Evolutionary conservation across 2,888 invertebrate genomes (phyloP).

Genomic region (Sipha maydis): DNA sequence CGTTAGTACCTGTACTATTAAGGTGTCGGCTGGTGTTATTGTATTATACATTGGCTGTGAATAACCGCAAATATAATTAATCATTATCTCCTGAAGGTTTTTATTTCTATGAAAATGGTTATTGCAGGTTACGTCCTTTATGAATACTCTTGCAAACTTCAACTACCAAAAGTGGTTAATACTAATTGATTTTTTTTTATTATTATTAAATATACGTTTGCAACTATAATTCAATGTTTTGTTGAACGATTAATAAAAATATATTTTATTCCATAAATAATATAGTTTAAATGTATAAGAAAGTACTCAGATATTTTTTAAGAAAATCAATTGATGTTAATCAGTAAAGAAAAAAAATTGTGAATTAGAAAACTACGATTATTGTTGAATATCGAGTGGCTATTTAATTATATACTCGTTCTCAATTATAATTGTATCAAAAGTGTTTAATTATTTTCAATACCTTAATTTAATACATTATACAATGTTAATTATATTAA

Average conservation of each 20-base stretch:
- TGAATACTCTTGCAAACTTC: neutral
- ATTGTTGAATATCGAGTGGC: too few relatives aligned
- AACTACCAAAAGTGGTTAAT: neutral
- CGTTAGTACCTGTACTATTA: neutral
- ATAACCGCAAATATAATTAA: conserved; percentile 10
- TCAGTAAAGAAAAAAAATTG: too few relatives aligned
- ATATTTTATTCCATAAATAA: neutral
- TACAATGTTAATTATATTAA: too few relatives aligned
- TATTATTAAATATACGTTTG: neutral
- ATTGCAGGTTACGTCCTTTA: neutral
- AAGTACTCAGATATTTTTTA: too few relatives aligned
- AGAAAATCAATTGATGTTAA: too few relatives aligned
- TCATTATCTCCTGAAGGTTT: conserved; percentile 14
- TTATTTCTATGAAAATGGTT: conserved; percentile 21
- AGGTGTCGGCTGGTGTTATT: neutral
- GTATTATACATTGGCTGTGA: neutral
- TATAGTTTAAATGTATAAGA: neutral
- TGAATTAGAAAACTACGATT: too few relatives aligned
- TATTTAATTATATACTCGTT: too few relatives aligned
- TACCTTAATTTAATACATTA: too few relatives aligned
- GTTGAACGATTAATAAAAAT: neutral
- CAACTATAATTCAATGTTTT: neutral
- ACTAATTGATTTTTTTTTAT: neutral
- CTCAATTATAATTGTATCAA: too few relatives aligned
- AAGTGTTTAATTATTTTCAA: too few relatives aligned